These are phyloP conservation scores for Fulmarus glacialis DNA, from an alignment of 2,113 vertebrate genomes.

Conservation along the genomic window DNA sequence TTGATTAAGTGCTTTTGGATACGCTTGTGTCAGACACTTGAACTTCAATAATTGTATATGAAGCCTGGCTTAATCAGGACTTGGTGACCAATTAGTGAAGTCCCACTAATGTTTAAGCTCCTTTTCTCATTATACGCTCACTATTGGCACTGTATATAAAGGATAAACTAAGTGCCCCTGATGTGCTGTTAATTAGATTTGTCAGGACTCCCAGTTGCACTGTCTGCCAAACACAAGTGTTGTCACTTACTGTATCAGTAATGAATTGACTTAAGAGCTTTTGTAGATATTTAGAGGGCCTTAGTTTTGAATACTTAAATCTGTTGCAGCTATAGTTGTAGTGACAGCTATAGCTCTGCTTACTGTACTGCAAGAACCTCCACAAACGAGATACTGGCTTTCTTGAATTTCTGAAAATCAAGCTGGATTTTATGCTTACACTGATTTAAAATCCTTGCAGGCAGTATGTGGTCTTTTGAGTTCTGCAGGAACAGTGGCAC, in stretches of 20 bases:
- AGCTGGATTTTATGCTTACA: neutral
- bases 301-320: constrained; percentile 19
- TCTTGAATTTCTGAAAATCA: neutral
- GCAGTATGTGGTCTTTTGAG: neutral
- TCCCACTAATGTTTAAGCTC: constrained; percentile 57
- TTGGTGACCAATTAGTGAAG: constrained; percentile 54
- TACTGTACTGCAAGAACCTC: neutral
- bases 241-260: constrained; percentile 71
- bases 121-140: constrained; percentile 50
- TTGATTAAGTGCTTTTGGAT: neutral
- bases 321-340: neutral
- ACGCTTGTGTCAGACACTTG: neutral
- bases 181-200: constrained; percentile 74
- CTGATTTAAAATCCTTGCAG: neutral
- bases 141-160: constrained; percentile 42
- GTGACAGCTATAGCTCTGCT: neutral
- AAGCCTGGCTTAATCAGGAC: constrained; percentile 44
- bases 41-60: constrained; percentile 15
- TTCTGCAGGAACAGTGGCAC: neutral
- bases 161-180: constrained; percentile 60
- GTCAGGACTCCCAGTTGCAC: constrained; percentile 66
- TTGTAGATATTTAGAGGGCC: constrained; percentile 47
- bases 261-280: constrained; percentile 72
- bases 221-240: constrained; percentile 67
- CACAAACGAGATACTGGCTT: neutral